These are phyloP conservation scores for Psococerastis gibbosa DNA, from an alignment of 2,888 invertebrate species.

Conservation along the genomic window DNA sequence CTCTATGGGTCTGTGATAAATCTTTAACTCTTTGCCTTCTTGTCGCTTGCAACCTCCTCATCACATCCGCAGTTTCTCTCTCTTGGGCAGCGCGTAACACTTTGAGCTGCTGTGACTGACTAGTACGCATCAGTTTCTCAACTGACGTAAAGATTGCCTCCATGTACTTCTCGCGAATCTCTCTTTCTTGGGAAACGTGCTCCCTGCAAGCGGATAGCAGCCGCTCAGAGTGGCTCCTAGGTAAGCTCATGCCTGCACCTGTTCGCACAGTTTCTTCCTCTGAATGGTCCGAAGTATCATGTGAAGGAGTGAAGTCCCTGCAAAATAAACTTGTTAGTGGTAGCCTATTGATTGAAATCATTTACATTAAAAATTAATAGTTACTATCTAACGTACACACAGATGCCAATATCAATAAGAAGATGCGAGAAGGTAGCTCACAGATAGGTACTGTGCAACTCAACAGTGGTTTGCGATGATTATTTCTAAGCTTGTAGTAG, in stretches of 20 bases:
- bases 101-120: constrained; percentile 67
- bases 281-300: constrained; percentile 30
- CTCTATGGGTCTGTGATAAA: constrained; percentile 68
- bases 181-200: constrained; percentile 49
- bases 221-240: constrained; percentile 43
- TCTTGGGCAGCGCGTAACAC: constrained; percentile 45
- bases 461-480: too few relatives aligned
- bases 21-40: constrained; percentile 77
- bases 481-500: too few relatives aligned
- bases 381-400: too few relatives aligned
- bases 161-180: constrained; percentile 67
- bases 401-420: too few relatives aligned
- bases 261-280: constrained; percentile 27
- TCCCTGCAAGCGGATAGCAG: constrained; percentile 41
- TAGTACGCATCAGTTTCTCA: constrained; percentile 60
- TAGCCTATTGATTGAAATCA: too few relatives aligned
- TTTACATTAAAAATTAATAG: too few relatives aligned
- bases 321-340: too few relatives aligned
- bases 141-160: constrained; percentile 54
- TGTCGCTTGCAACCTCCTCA: constrained; percentile 63
- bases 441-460: too few relatives aligned
- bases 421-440: too few relatives aligned
- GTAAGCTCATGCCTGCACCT: constrained; percentile 31
- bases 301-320: constrained; percentile 22
- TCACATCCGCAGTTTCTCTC: constrained; percentile 49